phyloP scores from a whole-genome alignment of 2,888 invertebrate species.

The Pachymerium ferrugineum region DNA sequence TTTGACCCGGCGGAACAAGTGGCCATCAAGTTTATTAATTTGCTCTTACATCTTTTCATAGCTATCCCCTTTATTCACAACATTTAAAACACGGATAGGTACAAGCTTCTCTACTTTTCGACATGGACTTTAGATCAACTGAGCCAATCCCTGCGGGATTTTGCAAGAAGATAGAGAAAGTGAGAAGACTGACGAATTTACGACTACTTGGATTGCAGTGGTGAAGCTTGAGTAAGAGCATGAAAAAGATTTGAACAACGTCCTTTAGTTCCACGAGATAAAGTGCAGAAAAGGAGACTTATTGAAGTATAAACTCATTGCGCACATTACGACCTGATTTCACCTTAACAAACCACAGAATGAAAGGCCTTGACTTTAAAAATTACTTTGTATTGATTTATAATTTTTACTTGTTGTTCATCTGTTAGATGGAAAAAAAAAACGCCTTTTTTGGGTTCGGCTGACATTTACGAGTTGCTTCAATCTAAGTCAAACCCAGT shows the following conservation, averaged over 20 bases:
- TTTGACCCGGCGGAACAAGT: neutral
- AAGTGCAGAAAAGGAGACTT: neutral
- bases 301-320: neutral
- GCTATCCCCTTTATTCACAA: neutral
- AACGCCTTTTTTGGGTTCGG: too few relatives aligned
- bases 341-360: too few relatives aligned
- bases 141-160: neutral
- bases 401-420: too few relatives aligned
- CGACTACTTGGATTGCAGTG: neutral
- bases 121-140: conserved; percentile 8
- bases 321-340: neutral
- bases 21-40: neutral
- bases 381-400: too few relatives aligned
- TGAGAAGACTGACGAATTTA: neutral
- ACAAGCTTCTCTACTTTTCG: neutral
- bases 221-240: neutral
- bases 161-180: neutral
- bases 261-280: neutral
- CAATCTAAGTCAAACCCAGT: too few relatives aligned
- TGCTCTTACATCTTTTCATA: neutral
- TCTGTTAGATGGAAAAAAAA: too few relatives aligned
- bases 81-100: neutral
- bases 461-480: too few relatives aligned
- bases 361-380: too few relatives aligned
- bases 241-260: neutral